A percentile compares a stretch with the other conserved stretches of the same genome.
Evolutionary conservation across 2,888 invertebrate species (phyloP).

Genomic region (Parnassius orleans): DNA sequence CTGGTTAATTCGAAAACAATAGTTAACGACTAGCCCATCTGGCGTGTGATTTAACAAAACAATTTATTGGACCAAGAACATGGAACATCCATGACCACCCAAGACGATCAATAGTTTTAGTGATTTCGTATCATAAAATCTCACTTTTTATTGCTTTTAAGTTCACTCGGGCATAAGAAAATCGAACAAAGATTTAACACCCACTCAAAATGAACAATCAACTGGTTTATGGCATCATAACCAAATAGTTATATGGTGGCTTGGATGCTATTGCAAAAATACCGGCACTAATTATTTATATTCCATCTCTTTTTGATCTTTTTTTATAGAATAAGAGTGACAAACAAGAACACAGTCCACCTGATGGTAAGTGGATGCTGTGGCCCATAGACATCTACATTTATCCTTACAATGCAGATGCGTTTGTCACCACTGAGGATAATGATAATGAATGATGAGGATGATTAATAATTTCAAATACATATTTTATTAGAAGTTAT

Average conservation of each 20-base stretch:
- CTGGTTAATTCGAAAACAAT: slow-evolving; percentile 61
- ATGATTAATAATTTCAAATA: too few species aligned
- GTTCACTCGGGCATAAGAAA: slow-evolving; percentile 55
- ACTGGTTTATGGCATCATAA: slow-evolving; percentile 51
- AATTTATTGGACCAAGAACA: slow-evolving; percentile 64
- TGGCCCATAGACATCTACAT: too few species aligned
- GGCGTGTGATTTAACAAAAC: slow-evolving; percentile 57
- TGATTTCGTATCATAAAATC: slow-evolving; percentile 75
- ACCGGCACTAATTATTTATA: slow-evolving; percentile 2
- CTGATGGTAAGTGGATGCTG: too few species aligned
- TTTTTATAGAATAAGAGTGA: too few species aligned
- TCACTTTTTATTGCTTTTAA: slow-evolving; percentile 67
- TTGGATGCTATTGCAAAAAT: slow-evolving; percentile 53
- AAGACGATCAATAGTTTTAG: slow-evolving; percentile 73
- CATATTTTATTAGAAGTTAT: too few species aligned
- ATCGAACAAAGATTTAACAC: slow-evolving; percentile 68
- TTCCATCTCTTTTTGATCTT: too few species aligned
- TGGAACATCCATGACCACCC: slow-evolving; percentile 68
- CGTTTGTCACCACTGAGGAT: too few species aligned
- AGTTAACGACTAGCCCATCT: slow-evolving; percentile 30
- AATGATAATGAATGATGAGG: too few species aligned
- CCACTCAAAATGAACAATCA: slow-evolving; percentile 54
- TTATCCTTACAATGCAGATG: too few species aligned
- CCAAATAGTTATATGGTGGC: slow-evolving; percentile 50
- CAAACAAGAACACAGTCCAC: too few species aligned